Evolutionary conservation across 2,888 invertebrate genomes (phyloP), one percentile per base, ranked within the genome.

Genomic region (Podabrus alpinus): DNA sequence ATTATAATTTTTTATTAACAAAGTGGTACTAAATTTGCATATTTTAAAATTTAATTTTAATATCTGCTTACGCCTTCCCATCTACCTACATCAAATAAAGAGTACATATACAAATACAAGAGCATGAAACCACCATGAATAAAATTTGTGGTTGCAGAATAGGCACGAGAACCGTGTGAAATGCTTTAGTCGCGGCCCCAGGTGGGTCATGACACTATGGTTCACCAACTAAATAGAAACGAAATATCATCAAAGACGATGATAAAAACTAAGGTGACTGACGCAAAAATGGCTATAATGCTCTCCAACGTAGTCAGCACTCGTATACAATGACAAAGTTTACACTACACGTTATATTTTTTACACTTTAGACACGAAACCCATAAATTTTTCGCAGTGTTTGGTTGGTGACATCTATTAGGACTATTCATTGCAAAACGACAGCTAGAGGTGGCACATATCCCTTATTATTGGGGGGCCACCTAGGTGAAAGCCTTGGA

Each of bases 351-450:
- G 76, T 74, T 79, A 77, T 75, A 77, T 75, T 78, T 77, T 80
- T 75, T 74, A 75, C 75, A 75, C 68, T 71, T 59, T 71, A 71
- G 74, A 77, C 76, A 77, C 76, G 77, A 72, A 79, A 71, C 80
- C 76, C 77, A 82, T 82, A 83, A 82, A 82, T 83, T 80, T 78
- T 74, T 71, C 60, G 59, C 72, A 62, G 77, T 80, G 80, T 80
- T 78, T 79, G 79, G 76, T 77, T 81, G 83, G 81, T 82, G 83
- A 82, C 82, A 79, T 80, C 83, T 81, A 83, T 83, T 83, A 83
- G 81, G 77, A 69, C 76, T 72, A 80, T 82, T 82, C 81, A 80
- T 70, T 67, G 76, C 25, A 68, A 66, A 69, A 69, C 66, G 74
- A 71, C 70, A 68, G 71, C 68, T 73, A 71, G 73, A 73, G 71